Conservation (phyloP, 2,113 vertebrate species). For the Sceloporus undulatus region DNA sequence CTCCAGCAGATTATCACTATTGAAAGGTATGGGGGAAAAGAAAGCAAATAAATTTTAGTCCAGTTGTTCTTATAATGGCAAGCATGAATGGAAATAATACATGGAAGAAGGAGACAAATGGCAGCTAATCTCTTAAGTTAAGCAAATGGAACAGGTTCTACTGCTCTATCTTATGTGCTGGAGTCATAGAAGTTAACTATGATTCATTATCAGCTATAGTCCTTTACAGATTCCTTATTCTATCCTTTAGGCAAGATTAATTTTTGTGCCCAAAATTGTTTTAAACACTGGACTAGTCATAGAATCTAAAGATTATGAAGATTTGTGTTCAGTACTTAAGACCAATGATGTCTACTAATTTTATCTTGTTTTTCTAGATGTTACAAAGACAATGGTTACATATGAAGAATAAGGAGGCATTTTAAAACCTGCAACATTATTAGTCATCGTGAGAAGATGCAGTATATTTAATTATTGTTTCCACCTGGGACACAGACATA, state of each 20-base stretch:
- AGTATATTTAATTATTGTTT: neutral
- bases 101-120: neutral
- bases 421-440: neutral
- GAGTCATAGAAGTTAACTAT: neutral
- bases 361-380: slow-evolving; percentile 8
- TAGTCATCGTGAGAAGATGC: neutral
- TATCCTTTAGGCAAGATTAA: neutral
- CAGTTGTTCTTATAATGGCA: neutral
- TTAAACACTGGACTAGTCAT: neutral
- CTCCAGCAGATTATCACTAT: neutral
- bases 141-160: too few relatives aligned
- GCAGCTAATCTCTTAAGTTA: neutral
- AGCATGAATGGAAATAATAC: neutral
- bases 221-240: neutral
- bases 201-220: too few relatives aligned
- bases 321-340: neutral
- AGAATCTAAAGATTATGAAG: neutral
- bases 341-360: neutral
- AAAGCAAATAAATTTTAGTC: neutral
- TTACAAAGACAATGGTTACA: neutral
- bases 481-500: neutral
- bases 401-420: neutral
- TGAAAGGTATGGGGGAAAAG: neutral
- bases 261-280: neutral
- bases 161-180: too few relatives aligned